These are phyloP conservation scores for Anticlea derivata DNA, from an alignment of 2,888 invertebrate species.

Conservation along the genomic window DNA sequence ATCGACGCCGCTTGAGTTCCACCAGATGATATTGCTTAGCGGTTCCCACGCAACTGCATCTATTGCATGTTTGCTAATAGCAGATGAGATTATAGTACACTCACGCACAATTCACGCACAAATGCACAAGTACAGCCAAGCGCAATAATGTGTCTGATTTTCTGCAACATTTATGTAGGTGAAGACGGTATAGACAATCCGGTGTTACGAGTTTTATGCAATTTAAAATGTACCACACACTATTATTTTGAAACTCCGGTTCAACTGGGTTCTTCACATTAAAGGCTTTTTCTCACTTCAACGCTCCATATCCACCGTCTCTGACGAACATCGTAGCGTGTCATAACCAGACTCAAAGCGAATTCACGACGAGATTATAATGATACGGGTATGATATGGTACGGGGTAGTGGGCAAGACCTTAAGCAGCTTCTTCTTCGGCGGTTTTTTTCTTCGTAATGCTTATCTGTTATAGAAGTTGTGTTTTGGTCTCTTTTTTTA, in stretches of 20 bases:
- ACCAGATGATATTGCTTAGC: constrained; percentile 56
- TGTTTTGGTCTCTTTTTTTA: no score
- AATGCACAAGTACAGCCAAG: constrained; percentile 63
- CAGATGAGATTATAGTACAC: constrained; percentile 68
- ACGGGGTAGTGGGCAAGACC: no score
- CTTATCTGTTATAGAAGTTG: no score
- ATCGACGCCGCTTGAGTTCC: constrained; percentile 39
- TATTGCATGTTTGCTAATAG: constrained; percentile 65
- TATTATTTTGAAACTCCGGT: constrained; percentile 31
- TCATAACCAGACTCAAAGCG: no score
- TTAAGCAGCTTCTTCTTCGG: no score
- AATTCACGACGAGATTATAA: no score
- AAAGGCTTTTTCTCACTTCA: not conserved
- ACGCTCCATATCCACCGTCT: no score
- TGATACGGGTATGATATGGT: no score
- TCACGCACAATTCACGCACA: constrained; percentile 70
- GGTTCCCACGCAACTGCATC: constrained; percentile 67
- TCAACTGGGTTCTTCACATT: not conserved
- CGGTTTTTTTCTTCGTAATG: no score
- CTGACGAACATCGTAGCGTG: no score
- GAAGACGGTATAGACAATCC: constrained; percentile 26
- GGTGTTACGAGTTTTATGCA: constrained; percentile 34
- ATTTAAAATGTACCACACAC: constrained; percentile 12
- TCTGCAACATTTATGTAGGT: constrained; percentile 38
- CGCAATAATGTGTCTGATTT: constrained; percentile 67